Base-by-base conservation (phyloP, 2,113 vertebrate species). In the Menidia beryllina region DNA sequence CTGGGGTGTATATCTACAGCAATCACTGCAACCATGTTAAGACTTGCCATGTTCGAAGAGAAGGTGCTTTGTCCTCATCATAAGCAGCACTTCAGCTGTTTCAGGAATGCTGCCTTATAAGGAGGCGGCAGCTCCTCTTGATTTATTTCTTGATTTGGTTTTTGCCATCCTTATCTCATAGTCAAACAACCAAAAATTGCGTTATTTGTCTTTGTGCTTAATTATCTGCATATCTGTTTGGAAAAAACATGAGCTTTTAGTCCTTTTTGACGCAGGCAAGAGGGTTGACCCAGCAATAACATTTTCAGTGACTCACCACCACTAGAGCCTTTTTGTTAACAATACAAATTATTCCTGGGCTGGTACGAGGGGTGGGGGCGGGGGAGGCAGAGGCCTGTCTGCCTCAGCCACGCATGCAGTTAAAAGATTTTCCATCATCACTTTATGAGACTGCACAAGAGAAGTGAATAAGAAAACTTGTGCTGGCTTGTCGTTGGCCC, bases 1-100 rank as follows among this genome's bases (percentile, higher is more conserved):
- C 59, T 36, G 14, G 55, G 21, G 17, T 65, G 24, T 55, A 43
- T 61, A 57, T 23, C 9, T 45, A 19, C 58, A 24, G 36, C 1
- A 58, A 59, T 77, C 84, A 68, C 58, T 54, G 43, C 2, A 0
- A 20, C 55, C 74, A 10, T 88, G 91, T 91, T 84, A 41, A 71
- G 79, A 90, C 90, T 84, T 92, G 90, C 47, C 63, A 30, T n/a
- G 25, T n/a, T 19, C 41, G 61, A 20, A 27, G 51, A 65, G 50
- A 51, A 39, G 14, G n/a, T 7, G 34, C 38, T 60, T 43, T 49
- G 41, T 81, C 24, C 62, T 20, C 5, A 0, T 38, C 38, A 70
- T 25, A n/a, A 75, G 48, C 17, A 17, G 14, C 6, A 14, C 55
- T 48, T 3, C 25, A 30, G 19, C 24, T 36, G 30, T 45, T 5